Evolutionary conservation across 2,797 vertebrate species (phyloP).

Genomic region (Huso huso): DNA sequence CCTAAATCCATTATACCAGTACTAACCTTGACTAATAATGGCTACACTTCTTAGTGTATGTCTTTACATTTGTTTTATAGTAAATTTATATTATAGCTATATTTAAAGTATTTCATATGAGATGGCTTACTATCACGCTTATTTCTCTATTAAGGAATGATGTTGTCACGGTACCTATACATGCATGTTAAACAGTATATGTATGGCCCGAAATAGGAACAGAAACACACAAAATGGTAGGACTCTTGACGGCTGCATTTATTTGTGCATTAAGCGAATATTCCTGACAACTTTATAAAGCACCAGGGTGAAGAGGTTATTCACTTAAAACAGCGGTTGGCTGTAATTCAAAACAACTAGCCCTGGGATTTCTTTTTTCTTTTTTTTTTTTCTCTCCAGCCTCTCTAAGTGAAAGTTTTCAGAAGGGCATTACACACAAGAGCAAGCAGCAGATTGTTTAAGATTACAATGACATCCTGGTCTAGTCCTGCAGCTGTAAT

Average conservation of each 20-base stretch:
- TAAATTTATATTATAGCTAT: too few relatives aligned
- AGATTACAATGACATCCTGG: slow-evolving; percentile 80
- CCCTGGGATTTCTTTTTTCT: slow-evolving; percentile 32
- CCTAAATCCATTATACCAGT: too few relatives aligned
- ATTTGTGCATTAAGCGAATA: slow-evolving; percentile 28
- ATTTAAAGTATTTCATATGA: neutral
- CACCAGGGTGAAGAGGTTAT: slow-evolving; percentile 55
- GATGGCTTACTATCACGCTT: neutral
- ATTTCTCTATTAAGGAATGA: too few relatives aligned
- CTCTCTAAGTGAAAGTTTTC: slow-evolving; percentile 60
- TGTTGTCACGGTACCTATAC: too few relatives aligned
- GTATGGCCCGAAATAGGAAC: slow-evolving; percentile 5
- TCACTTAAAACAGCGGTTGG: slow-evolving; percentile 49
- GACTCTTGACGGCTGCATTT: slow-evolving; percentile 20
- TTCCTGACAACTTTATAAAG: slow-evolving; percentile 44
- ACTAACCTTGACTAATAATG: too few relatives aligned
- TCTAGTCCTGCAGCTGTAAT: slow-evolving; percentile 65
- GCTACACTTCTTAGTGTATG: too few relatives aligned
- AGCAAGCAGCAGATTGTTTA: slow-evolving; percentile 82
- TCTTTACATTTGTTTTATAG: too few relatives aligned
- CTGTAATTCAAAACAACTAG: slow-evolving; percentile 67
- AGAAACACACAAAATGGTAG: slow-evolving; percentile 8
- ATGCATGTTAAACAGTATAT: slow-evolving; percentile 11
- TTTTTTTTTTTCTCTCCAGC: slow-evolving; percentile 24
- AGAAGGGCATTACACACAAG: slow-evolving; percentile 75